Base-by-base conservation (phyloP, 2,888 invertebrate genomes). In the Amorpha juglandis region DNA sequence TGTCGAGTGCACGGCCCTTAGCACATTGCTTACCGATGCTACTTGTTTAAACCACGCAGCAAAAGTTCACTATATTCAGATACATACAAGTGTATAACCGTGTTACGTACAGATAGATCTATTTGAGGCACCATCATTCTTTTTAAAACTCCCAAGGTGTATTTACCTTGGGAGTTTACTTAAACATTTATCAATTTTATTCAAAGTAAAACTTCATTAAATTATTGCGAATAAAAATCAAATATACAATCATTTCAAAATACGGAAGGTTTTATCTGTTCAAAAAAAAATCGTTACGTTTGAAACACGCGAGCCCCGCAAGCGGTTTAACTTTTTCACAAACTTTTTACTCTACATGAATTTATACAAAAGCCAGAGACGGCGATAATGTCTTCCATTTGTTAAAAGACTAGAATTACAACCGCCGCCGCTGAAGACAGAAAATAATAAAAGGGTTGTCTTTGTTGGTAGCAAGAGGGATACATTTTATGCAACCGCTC, bases 331-430 rank as follows among this genome's bases (percentile, higher is more conserved):
- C 86, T 86, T 87, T 89, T 78, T 88, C 86, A 82, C 83, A 80
- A 84, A 88, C 84, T 86, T 88, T 69, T 88, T 84, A 88, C 89
- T 87, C 84, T 83, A 87, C 87, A 85, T 86, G 87, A 90, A 91
- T 90, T 90, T 89, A 88, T 86, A 87, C 87, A 89, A 90, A 90
- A 89, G 88, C 87, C 87, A 88, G 84, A 82, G 85, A 78, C 82
- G 79, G 85, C 85, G 90, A 89, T 90, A 91, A 90, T 90, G 88
- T 89, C 89, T 88, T 87, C 88, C 90, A 90, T 90, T 90, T 89
- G 87, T 90, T 90, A 90, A 88, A 84, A 88, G 89, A 89, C 83
- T 85, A 86, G 89, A 90, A 89, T 89, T 90, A 89, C 86, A 82
- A 77, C 84, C 81, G 79, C 80, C 80, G 80, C 78, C 80, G 78